Base-by-base conservation (phyloP, 2,113 vertebrate species). In the Microtus richardsoni region DNA sequence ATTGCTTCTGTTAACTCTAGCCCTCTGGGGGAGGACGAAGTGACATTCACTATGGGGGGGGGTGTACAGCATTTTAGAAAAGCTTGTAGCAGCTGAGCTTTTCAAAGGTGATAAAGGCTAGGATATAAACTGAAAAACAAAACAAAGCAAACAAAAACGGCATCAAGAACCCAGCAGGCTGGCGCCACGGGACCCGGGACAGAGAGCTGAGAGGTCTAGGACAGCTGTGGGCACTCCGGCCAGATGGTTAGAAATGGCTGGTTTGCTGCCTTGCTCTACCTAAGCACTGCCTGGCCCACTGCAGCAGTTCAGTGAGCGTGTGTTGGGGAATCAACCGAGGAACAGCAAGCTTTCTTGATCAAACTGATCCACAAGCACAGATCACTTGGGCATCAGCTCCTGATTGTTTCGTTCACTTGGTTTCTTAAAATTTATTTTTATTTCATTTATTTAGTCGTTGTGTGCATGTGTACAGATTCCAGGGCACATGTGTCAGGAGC, bases 1-100 rank as follows among this genome's bases (percentile, higher is more conserved):
- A 95, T 91, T 84, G 24, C 47, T 44, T 95, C 80, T 88, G 41
- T 80, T 84, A 84, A 70, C 47, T 52, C 44, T 30, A 93, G 58
- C 54, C 54, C 88, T 96, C 36, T 22, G 83, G 22, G 30, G 26
- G 21, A 79, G 78, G 88, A 33, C 36, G 77, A 79, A 74, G 58
- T 79, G 39, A 60, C 28, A 68, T 88, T 91, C 26, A 83, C 30
- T 73, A 84, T 90, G 64, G 17, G 49, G 82, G 52, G 47, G 82
- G 52, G 47, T 68, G 11, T 9, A 60, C 52, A 60, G 7, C 47
- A 60, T 88, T 94, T 93, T 79, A 71, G 62, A 71, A 77, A 75
- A 39, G 77, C 70, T 78, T 68, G 33, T 88, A 41, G 68, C 36
- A 52, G 36, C 16, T 49, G 70, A 44, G 62, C 80, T 41, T 71